A percentile compares a stretch with the other conserved stretches of the same genome.
These are phyloP conservation scores for Caenorhabditis doughertyi DNA, from an alignment of 2,888 invertebrate species.

Conservation along the genomic window DNA sequence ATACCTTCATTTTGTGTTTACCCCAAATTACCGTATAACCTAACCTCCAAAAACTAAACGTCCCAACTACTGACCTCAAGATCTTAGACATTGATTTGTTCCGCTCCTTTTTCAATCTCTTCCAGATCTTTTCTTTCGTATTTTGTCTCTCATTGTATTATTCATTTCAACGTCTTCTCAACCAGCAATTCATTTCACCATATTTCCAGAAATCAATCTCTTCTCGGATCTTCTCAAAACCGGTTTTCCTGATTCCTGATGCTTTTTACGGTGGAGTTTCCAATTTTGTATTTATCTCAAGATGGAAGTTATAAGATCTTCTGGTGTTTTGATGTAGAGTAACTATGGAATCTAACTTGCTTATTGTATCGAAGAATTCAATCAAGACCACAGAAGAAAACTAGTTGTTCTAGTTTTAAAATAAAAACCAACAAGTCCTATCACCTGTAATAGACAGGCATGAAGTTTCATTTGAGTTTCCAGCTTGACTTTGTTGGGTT, in stretches of 20 bases:
- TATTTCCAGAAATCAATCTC: not conserved
- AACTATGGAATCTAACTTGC: not conserved
- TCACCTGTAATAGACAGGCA: too few relatives aligned
- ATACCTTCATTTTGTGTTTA: too few relatives aligned
- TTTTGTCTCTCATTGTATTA: not conserved
- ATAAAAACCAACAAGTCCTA: too few relatives aligned
- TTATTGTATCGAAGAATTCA: not conserved
- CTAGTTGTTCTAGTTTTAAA: too few relatives aligned
- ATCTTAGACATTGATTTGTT: constrained; percentile 23
- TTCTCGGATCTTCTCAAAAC: not conserved
- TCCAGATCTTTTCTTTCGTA: not conserved
- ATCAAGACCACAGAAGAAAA: too few relatives aligned
- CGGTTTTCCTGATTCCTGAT: not conserved
- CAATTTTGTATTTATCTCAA: not conserved
- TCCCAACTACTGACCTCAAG: too few relatives aligned
- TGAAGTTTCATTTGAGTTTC: too few relatives aligned
- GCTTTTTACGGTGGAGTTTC: not conserved
- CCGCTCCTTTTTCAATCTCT: not conserved
- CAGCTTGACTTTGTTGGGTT: too few relatives aligned
- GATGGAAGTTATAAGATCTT: not conserved
- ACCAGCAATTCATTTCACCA: not conserved
- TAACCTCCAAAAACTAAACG: too few relatives aligned
- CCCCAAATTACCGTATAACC: too few relatives aligned
- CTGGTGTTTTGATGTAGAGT: not conserved
- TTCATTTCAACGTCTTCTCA: not conserved